These are phyloP conservation scores for Spinibarbus caldwelli DNA, from an alignment of 2,797 vertebrate species.

Conservation along the genomic window DNA sequence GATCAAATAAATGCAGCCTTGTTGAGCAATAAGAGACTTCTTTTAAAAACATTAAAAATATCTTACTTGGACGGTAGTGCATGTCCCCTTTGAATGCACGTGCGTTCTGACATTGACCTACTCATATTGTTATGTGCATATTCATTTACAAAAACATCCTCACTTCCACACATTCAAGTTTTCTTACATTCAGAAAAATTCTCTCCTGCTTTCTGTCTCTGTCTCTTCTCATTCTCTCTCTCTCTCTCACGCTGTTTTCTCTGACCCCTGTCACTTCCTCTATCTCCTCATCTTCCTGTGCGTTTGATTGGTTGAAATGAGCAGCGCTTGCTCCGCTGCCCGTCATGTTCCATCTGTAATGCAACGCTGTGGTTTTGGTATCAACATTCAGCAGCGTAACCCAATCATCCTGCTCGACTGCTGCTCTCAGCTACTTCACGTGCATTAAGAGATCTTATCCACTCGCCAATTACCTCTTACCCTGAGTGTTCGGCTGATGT, in stretches of 20 bases:
- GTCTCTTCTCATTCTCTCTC: not conserved
- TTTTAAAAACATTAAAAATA: not conserved
- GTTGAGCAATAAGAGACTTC: not conserved
- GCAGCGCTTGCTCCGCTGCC: conserved; percentile 30
- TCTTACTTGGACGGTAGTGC: not conserved
- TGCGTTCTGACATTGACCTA: not conserved
- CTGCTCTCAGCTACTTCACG: conserved; percentile 49
- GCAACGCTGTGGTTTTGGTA: conserved; percentile 52
- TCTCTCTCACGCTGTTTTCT: not conserved
- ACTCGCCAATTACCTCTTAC: conserved; percentile 45
- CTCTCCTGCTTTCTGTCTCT: not conserved
- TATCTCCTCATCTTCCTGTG: conserved; percentile 35
- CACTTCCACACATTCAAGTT: not conserved
- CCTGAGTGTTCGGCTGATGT: conserved; percentile 23
- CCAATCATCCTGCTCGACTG: conserved; percentile 51
- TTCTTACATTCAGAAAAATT: not conserved
- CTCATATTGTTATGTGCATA: not conserved
- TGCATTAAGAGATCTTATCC: conserved; percentile 62
- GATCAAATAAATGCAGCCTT: not conserved
- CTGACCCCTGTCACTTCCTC: conserved; percentile 5
- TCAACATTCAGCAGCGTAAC: conserved; percentile 56
- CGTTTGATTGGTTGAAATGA: conserved; percentile 41
- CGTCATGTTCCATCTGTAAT: conserved; percentile 57
- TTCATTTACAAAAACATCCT: not conserved
- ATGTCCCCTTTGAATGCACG: not conserved